Conservation (phyloP, 1,140 invertebrate genomes). For the Drosophila rhopaloa region DNA sequence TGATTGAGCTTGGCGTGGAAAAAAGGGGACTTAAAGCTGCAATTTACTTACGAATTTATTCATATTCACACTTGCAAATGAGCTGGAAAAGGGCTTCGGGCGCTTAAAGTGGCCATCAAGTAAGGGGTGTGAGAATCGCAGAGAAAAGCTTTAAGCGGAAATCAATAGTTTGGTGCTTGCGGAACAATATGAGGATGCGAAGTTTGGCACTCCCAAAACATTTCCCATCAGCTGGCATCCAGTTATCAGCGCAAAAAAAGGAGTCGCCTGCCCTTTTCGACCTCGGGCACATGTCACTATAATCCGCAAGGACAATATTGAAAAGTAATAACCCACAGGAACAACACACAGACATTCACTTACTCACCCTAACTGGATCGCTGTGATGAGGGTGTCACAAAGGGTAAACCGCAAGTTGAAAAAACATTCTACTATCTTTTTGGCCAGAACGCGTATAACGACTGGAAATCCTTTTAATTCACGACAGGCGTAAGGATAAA, state of each 20-base stretch:
- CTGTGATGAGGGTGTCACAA: constrained; percentile 68
- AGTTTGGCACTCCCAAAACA: background rate
- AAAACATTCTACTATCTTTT: constrained; percentile 76
- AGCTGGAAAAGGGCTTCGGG: constrained; percentile 55
- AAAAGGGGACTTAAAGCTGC: constrained; percentile 69
- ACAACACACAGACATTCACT: constrained; percentile 58
- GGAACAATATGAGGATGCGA: background rate
- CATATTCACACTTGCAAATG: constrained; percentile 84
- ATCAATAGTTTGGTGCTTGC: constrained; percentile 12
- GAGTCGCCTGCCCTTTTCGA: constrained; percentile 25
- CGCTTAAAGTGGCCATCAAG: constrained; percentile 21
- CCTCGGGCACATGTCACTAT: constrained; percentile 68
- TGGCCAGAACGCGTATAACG: constrained; percentile 58
- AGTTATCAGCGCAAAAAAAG: constrained; percentile 20
- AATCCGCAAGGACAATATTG: constrained; percentile 84
- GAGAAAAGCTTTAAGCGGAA: constrained; percentile 8
- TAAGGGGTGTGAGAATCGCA: constrained; percentile 8
- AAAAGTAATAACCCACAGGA: constrained; percentile 84
- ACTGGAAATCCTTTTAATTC: constrained; percentile 81
- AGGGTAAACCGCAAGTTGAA: constrained; percentile 73
- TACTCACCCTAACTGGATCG: constrained; percentile 19
- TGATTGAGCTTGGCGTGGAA: constrained; percentile 34
- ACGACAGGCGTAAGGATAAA: constrained; percentile 73
- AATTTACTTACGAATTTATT: constrained; percentile 84
- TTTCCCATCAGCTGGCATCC: constrained; percentile 1